Evolutionary conservation across 2,113 vertebrate genomes (phyloP).

Genomic region (Mugil cephalus): DNA sequence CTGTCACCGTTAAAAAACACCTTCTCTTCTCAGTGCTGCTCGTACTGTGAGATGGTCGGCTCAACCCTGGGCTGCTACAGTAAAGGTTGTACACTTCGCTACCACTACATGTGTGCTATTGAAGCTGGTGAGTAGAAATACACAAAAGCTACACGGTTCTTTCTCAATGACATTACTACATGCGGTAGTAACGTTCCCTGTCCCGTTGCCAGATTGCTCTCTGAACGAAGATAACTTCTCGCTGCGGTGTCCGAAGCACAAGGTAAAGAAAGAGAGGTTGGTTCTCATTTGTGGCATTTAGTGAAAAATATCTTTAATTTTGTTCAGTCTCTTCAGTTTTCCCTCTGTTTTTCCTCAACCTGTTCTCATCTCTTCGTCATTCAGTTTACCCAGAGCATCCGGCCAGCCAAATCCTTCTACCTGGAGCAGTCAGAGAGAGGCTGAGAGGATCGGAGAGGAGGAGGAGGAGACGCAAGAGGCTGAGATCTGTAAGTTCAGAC

Average conservation of each 20-base stretch:
- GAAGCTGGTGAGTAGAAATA: slow-evolving; percentile 91
- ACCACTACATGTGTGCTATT: slow-evolving; percentile 96
- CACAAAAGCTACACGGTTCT: not conserved
- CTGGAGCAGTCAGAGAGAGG: slow-evolving; percentile 87
- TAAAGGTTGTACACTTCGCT: slow-evolving; percentile 98
- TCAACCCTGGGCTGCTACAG: slow-evolving; percentile 99
- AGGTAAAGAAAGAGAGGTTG: slow-evolving; percentile 88
- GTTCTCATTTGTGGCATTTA: slow-evolving; percentile 39
- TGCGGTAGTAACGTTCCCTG: slow-evolving; percentile 44
- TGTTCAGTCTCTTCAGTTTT: not conserved
- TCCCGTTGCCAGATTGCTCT: slow-evolving; percentile 90
- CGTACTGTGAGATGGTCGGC: slow-evolving; percentile 95
- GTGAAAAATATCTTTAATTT: not conserved
- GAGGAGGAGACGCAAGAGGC: slow-evolving; percentile 54
- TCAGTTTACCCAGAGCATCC: slow-evolving; percentile 81
- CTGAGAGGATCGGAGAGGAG: slow-evolving; percentile 71
- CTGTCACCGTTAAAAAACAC: slow-evolving; percentile 3
- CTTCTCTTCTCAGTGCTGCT: slow-evolving; percentile 89
- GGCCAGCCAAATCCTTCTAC: slow-evolving; percentile 78
- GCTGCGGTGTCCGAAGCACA: slow-evolving; percentile 99
- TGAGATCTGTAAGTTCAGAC: slow-evolving; percentile 71
- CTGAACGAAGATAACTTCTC: slow-evolving; percentile 99
- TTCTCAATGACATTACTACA: too few species aligned
- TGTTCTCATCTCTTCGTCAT: not conserved
- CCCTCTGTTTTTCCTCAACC: not conserved